Evolutionary conservation across 92 coral and sea anemone species (phyloP).

Genomic region (Hydrozoanthus gracilis): DNA sequence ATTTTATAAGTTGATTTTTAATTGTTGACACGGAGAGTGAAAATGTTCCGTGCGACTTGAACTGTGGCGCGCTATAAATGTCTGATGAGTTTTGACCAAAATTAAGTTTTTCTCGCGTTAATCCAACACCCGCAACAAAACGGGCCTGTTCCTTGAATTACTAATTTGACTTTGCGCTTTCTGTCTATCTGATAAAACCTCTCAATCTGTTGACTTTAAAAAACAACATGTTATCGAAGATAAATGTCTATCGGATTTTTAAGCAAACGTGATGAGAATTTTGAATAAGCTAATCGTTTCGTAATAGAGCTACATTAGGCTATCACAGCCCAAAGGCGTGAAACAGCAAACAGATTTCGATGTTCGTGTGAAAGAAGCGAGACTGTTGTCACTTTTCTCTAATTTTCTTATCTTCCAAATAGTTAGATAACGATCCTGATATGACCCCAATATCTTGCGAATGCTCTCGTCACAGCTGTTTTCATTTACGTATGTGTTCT

Average conservation of each 20-base stretch:
- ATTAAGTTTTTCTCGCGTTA: background rate
- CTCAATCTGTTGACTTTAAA: constrained; percentile 19
- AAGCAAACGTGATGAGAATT: constrained; percentile 34
- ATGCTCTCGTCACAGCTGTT: constrained; percentile 7
- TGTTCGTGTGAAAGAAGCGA: constrained; percentile 9
- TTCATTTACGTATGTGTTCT: background rate
- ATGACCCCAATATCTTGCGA: constrained; percentile 15
- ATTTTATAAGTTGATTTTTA: background rate
- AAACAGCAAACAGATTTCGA: constrained; percentile 23
- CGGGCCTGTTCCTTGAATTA: too few relatives aligned
- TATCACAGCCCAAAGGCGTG: constrained; percentile 25
- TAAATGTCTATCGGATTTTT: constrained; percentile 17
- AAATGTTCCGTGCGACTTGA: too few relatives aligned
- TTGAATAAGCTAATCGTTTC: constrained; percentile 25
- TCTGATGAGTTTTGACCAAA: background rate
- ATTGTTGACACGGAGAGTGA: background rate
- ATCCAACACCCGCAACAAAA: background rate
- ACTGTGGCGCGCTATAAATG: background rate
- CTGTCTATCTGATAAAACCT: constrained; percentile 9
- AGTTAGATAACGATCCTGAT: constrained; percentile 26
- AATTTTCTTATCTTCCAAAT: constrained; percentile 12
- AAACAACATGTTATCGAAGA: constrained; percentile 28
- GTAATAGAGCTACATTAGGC: constrained; percentile 2
- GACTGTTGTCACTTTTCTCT: background rate
- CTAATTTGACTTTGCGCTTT: background rate